Base-by-base conservation (phyloP, 2,888 invertebrate species). In the Diploptera punctata region DNA sequence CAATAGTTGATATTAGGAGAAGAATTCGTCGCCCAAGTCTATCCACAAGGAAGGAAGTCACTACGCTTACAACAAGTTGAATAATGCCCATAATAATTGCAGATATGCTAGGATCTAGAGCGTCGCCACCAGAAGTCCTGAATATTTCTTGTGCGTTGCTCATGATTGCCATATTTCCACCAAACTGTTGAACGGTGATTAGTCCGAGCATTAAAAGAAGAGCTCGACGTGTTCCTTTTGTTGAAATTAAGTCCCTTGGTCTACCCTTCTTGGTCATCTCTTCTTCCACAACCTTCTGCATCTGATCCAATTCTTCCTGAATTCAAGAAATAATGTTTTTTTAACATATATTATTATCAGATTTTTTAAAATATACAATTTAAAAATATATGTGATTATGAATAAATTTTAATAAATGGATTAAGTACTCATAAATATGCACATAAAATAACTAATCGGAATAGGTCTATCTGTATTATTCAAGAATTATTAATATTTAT, bases 121-220 rank as follows among this genome's bases (percentile, higher is more conserved):
- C 83, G 61, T 82, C 84, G 24, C 86, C 87, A 10, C 86, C 86
- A 47, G 84, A 83, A 9, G 84, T 84, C 2, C 43, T 13, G 78
- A 91, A 90, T 78, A 91, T 91, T 76, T 87, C 85, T 72, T 88
- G 87, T 0, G 87, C 85, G 76, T 88, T 88, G 5, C 87, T 81
- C 74, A 87, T 86, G 31, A 88, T 84, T 0, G 88, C 87, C 67
- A 87, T 87, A 76, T 87, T 87, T 0, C 88, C 89, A 62, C 88
- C 88, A 69, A 90, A 87, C 78, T 91, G 91, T 77, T 88, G 88
- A 77, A 83, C 83, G 4, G 88, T 85, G 82, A 90, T 90, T 68
- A 91, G 84, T 0, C 87, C 86, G 62, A 89, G 79, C 1, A 88
- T 81, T 70, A 91, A 87, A 10, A 88, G 82, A 1, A 91, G 82